Evolutionary conservation across 2,888 invertebrate species (phyloP).

Genomic region (Frankliniella intonsa): DNA sequence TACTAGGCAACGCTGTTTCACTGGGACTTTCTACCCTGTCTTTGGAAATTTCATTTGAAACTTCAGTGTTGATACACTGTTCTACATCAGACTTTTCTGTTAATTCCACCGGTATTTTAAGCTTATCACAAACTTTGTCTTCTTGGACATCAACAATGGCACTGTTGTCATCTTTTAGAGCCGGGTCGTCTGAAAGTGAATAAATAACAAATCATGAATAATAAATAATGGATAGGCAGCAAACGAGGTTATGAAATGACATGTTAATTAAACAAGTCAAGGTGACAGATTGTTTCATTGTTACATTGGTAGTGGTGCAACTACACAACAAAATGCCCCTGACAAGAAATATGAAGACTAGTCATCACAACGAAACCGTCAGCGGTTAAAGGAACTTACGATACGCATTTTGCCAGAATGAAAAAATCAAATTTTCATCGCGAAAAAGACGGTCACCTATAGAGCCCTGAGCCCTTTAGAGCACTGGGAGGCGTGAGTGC

Average conservation of each 20-base stretch:
- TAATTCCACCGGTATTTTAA: neutral
- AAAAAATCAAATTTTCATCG: too few relatives aligned
- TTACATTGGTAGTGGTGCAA: too few relatives aligned
- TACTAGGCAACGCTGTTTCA: neutral
- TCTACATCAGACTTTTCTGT: neutral
- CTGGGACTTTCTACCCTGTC: neutral
- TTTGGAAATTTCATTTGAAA: neutral
- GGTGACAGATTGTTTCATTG: too few relatives aligned
- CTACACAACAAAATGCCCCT: too few relatives aligned
- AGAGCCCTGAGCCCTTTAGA: too few relatives aligned
- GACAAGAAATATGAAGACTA: too few relatives aligned
- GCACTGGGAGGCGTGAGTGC: too few relatives aligned
- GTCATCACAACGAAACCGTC: too few relatives aligned
- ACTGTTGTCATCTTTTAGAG: neutral
- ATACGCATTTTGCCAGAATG: too few relatives aligned
- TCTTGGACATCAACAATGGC: neutral
- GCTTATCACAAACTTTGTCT: neutral
- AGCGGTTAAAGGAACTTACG: too few relatives aligned
- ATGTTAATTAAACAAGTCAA: neutral
- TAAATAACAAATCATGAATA: neutral
- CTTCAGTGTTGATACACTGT: neutral
- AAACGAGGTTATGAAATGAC: neutral
- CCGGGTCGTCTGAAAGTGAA: neutral
- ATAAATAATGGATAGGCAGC: neutral
- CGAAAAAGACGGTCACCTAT: too few relatives aligned